phyloP scores from a whole-genome alignment of 2,797 vertebrate genomes.

The Phataginus tetradactyla region DNA sequence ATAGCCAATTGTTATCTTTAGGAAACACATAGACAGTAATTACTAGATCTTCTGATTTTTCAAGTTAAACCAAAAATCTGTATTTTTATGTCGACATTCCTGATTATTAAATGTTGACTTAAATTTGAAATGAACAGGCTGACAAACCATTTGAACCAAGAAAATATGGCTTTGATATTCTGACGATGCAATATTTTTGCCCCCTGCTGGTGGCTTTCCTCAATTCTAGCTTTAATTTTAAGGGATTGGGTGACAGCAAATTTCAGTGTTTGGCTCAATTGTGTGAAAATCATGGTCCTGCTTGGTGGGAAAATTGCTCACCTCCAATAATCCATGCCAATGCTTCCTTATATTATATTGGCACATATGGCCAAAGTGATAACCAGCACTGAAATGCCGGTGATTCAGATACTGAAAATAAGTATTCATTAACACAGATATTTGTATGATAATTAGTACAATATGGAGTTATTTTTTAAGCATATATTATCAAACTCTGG shows the following conservation, averaged over 20 bases:
- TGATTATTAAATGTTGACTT: conserved; percentile 42
- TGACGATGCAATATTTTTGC: conserved; percentile 56
- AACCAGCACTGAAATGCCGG: neutral
- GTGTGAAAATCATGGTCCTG: conserved; percentile 25
- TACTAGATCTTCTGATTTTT: conserved; percentile 35
- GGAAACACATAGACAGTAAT: conserved; percentile 9
- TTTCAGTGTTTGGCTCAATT: conserved; percentile 52
- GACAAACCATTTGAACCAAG: conserved; percentile 23
- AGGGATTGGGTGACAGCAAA: neutral
- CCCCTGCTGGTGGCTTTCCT: conserved; percentile 60
- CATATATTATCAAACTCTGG: conserved; percentile 48
- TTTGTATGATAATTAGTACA: neutral
- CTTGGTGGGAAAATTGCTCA: conserved; percentile 44
- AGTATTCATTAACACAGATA: neutral
- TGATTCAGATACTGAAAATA: conserved; percentile 41
- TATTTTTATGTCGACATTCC: conserved; percentile 25
- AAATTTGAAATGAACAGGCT: conserved; percentile 42
- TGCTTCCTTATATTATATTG: neutral
- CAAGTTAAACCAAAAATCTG: conserved; percentile 15
- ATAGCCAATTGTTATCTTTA: neutral
- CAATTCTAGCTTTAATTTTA: conserved; percentile 37
- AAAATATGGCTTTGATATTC: conserved; percentile 38
- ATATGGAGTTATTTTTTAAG: neutral
- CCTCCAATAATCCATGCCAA: conserved; percentile 44
- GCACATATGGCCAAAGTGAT: conserved; percentile 28